A percentile compares a stretch with the other conserved stretches of the same genome.
Conservation (phyloP, 37 sponge, comb jelly and placozoan genomes). For the Bolinopsis microptera region DNA sequence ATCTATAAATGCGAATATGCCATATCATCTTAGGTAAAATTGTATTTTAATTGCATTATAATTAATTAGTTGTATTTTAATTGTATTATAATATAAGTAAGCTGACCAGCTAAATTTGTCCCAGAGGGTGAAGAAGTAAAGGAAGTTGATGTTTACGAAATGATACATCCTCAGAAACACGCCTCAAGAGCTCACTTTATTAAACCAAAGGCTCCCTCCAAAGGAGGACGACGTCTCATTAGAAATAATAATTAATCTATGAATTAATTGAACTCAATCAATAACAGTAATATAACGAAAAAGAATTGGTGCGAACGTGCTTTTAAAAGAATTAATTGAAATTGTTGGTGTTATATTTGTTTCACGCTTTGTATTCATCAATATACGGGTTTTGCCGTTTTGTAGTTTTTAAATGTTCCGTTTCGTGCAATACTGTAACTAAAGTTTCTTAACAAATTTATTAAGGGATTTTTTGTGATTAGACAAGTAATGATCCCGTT, state of each 20-base stretch:
- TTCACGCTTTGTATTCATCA: not conserved
- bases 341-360: not conserved
- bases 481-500: not conserved
- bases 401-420: not conserved
- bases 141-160: slow-evolving; percentile 21
- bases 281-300: not conserved
- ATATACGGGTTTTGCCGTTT: not conserved
- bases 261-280: not conserved
- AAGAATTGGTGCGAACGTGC: not conserved
- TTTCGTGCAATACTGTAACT: not conserved
- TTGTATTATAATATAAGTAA: too few relatives aligned
- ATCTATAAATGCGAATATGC: too few relatives aligned
- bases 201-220: slow-evolving; percentile 43
- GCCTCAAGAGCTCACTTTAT: slow-evolving; percentile 14
- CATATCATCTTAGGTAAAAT: too few relatives aligned
- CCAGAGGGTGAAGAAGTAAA: slow-evolving; percentile 17
- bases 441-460: not conserved
- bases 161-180: slow-evolving; percentile 51
- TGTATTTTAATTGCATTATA: too few relatives aligned
- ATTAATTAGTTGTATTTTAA: too few relatives aligned
- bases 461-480: not conserved
- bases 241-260: not conserved
- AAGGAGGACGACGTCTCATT: slow-evolving; percentile 34
- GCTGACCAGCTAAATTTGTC: too few relatives aligned
- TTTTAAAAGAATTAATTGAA: not conserved